These are phyloP conservation scores for Nomada ruficornis DNA, from an alignment of 2,888 invertebrate genomes.

Conservation along the genomic window DNA sequence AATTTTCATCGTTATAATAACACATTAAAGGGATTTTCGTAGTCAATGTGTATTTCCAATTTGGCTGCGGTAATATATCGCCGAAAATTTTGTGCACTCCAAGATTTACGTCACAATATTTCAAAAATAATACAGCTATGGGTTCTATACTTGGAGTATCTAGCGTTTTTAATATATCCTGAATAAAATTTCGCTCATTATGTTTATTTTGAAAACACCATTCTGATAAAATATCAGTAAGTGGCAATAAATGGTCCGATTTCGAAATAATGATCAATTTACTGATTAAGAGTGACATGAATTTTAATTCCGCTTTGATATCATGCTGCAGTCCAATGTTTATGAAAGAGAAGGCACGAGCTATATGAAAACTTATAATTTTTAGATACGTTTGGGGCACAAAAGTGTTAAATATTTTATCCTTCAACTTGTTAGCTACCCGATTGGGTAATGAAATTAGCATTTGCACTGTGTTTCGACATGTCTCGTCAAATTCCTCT, in stretches of 20 bases:
- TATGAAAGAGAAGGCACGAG: constrained; percentile 88
- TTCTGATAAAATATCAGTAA: constrained; percentile 86
- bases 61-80: constrained; percentile 75
- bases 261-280: constrained; percentile 87
- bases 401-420: constrained; percentile 86
- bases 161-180: constrained; percentile 86
- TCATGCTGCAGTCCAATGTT: constrained; percentile 83
- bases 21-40: constrained; percentile 87
- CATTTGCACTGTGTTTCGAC: constrained; percentile 87
- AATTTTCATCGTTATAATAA: constrained; percentile 84
- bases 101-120: constrained; percentile 81
- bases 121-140: constrained; percentile 86
- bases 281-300: constrained; percentile 86
- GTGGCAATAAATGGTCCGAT: constrained; percentile 84
- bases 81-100: constrained; percentile 85
- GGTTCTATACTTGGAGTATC: constrained; percentile 87
- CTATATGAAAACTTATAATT: constrained; percentile 87
- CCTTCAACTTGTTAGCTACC: constrained; percentile 88
- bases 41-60: constrained; percentile 89
- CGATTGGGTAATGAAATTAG: constrained; percentile 89
- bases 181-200: constrained; percentile 76
- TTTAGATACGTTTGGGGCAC: constrained; percentile 86
- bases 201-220: constrained; percentile 83
- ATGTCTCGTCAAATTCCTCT: constrained; percentile 78
- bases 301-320: constrained; percentile 83